Percentiles rank a stretch among this genome's conserved stretches.
Conservation (phyloP, 2,113 vertebrate genomes). For the Odocoileus hemionus region DNA sequence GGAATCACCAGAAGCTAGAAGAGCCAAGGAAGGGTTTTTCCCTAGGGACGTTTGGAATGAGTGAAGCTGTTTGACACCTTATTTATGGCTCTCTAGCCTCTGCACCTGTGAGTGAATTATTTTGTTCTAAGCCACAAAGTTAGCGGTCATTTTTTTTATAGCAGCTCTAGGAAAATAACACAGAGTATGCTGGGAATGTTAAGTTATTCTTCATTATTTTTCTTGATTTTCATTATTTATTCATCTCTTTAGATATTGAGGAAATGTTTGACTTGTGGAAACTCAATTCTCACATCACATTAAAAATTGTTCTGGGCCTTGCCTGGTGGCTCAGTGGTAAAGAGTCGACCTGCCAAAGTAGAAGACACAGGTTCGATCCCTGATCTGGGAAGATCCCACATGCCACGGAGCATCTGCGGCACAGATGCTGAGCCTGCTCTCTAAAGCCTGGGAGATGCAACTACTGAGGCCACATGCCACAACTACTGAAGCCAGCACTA, state of each 20-base stretch:
- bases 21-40: neutral
- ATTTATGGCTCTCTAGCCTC: neutral
- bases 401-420: rapidly evolving
- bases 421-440: neutral
- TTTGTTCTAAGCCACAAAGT: neutral
- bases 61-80: neutral
- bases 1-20: neutral
- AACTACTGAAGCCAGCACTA: neutral
- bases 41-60: neutral
- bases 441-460: neutral
- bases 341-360: neutral
- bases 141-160: neutral
- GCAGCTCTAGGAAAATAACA: neutral
- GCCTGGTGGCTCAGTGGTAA: neutral
- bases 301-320: neutral
- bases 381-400: neutral
- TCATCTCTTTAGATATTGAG: neutral
- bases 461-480: neutral
- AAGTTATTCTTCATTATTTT: neutral
- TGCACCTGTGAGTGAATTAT: neutral
- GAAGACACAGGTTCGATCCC: neutral
- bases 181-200: neutral
- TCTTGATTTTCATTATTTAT: neutral
- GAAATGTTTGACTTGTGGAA: neutral
- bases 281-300: neutral